Percentiles rank a stretch among this genome's conserved stretches.
phyloP scores from a whole-genome alignment of 2,888 invertebrate genomes.

The Neuroscelio doddi region DNA sequence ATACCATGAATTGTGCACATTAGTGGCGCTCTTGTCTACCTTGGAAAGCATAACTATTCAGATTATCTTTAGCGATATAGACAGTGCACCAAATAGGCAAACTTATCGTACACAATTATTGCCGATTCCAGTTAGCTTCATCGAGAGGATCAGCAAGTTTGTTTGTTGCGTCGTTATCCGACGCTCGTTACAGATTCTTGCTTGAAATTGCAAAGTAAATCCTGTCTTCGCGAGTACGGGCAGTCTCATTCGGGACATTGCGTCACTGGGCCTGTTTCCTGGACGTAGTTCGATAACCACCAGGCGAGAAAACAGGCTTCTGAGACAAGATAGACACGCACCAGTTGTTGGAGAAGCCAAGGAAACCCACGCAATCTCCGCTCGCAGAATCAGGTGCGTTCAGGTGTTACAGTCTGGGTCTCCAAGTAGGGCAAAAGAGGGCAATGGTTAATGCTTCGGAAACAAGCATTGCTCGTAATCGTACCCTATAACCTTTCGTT shows the following conservation, averaged over 20 bases:
- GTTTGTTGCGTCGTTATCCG: conserved; percentile 15
- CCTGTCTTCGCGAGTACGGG: conserved; percentile 14
- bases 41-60: conserved; percentile 35
- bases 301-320: conserved; percentile 45
- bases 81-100: conserved; percentile 16
- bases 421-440: conserved; percentile 34
- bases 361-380: conserved; percentile 51
- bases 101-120: conserved; percentile 3
- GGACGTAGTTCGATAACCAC: conserved; percentile 46
- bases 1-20: conserved; percentile 29
- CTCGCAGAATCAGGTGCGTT: conserved; percentile 52
- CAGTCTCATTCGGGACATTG: conserved; percentile 34
- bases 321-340: conserved; percentile 52
- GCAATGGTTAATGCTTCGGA: conserved; percentile 15
- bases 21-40: conserved; percentile 27
- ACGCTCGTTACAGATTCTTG: conserved; percentile 12
- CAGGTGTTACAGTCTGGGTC: conserved; percentile 40
- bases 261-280: conserved; percentile 47
- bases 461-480: conserved; percentile 27
- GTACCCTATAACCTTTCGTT: conserved; percentile 18
- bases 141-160: conserved; percentile 23
- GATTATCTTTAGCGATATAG: conserved; percentile 15
- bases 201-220: conserved; percentile 13
- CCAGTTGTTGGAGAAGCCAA: conserved; percentile 50
- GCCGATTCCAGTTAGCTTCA: conserved; percentile 10